Conservation (phyloP, 2,113 vertebrate genomes). For the Colossoma macropomum region DNA sequence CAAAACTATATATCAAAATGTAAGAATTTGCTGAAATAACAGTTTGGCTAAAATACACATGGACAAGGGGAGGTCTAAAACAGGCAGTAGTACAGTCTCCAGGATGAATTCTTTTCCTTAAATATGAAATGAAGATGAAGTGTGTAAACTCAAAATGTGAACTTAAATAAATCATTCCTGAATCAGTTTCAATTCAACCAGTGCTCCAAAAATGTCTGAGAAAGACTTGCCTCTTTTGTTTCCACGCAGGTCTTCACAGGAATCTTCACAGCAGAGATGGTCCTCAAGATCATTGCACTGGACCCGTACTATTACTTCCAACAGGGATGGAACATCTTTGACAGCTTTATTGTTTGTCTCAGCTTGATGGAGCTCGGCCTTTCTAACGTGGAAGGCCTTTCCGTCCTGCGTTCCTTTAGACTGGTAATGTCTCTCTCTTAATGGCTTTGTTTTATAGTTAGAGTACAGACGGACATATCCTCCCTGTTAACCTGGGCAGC, state of each 20-base stretch:
- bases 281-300: constrained; percentile 95
- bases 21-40: too few species aligned
- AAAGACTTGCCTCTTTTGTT: not conserved
- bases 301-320: constrained; percentile 98
- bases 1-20: not conserved
- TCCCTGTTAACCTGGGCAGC: not conserved
- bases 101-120: not conserved
- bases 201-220: not conserved
- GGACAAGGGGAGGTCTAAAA: not conserved
- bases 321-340: constrained; percentile 98
- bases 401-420: constrained; percentile 95
- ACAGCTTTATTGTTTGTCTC: constrained; percentile 96
- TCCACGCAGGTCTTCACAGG: constrained; percentile 90
- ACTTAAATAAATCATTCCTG: not conserved
- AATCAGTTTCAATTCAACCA: not conserved
- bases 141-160: too few species aligned
- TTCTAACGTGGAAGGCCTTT: constrained; percentile 92
- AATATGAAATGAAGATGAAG: too few species aligned
- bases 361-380: constrained; percentile 97
- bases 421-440: constrained; percentile 77
- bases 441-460: not conserved
- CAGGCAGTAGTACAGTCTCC: not conserved
- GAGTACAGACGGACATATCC: not conserved
- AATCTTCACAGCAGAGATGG: constrained; percentile 98
- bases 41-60: not conserved